These are phyloP conservation scores for Synanthedon formicaeformis DNA, from an alignment of 2,888 invertebrate species.

Conservation along the genomic window DNA sequence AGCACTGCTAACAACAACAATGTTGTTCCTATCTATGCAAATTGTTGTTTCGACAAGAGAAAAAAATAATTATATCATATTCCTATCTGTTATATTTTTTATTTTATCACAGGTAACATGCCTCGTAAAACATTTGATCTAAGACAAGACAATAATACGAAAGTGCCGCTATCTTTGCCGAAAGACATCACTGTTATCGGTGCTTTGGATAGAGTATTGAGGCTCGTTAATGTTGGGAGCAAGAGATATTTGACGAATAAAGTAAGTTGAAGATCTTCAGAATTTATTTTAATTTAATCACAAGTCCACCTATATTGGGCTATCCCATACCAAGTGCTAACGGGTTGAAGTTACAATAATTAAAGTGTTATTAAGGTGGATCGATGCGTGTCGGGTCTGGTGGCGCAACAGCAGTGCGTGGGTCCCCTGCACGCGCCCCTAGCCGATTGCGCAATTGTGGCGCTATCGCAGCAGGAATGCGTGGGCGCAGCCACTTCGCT, in stretches of 20 bases:
- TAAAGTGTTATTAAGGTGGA: constrained; percentile 66
- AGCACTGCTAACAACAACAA: too few species aligned
- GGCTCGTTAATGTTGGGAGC: constrained; percentile 92
- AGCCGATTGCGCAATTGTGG: constrained; percentile 92
- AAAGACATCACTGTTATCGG: constrained; percentile 70
- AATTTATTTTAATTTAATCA: background rate
- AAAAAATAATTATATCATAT: too few species aligned
- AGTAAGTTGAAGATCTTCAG: constrained; percentile 42
- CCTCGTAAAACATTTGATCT: constrained; percentile 74
- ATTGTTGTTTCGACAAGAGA: too few species aligned
- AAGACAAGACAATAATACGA: constrained; percentile 52
- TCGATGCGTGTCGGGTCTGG: constrained; percentile 92
- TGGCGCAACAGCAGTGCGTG: constrained; percentile 98
- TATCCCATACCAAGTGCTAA: too few species aligned
- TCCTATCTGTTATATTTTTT: too few species aligned
- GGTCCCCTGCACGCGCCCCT: constrained; percentile 97
- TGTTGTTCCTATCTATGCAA: too few species aligned
- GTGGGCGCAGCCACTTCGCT: constrained; percentile 94
- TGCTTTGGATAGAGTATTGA: constrained; percentile 83
- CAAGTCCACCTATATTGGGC: too few species aligned
- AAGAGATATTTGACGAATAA: constrained; percentile 96
- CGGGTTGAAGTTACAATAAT: too few species aligned
- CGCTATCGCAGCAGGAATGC: constrained; percentile 84
- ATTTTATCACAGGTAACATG: constrained; percentile 49
- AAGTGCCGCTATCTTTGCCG: constrained; percentile 69